phyloP scores from a whole-genome alignment of 2,797 vertebrate species.

The Xiphophorus birchmanni region DNA sequence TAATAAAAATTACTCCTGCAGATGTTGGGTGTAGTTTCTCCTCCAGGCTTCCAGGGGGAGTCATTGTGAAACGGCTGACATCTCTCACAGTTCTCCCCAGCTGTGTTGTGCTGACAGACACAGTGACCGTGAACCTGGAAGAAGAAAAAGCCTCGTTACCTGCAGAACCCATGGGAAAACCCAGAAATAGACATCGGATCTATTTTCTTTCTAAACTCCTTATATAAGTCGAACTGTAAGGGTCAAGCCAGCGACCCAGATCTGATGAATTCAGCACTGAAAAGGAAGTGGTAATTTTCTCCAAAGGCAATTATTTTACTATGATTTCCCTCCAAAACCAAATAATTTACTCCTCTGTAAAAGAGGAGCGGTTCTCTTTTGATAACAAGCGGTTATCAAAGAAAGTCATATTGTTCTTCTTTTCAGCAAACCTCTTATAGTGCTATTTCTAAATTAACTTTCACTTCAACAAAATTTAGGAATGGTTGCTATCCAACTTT shows the following conservation, averaged over 20 bases:
- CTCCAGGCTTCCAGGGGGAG: constrained; percentile 88
- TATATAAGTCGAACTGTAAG: not conserved
- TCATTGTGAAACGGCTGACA: constrained; percentile 90
- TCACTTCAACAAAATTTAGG: too few species aligned
- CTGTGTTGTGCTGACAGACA: constrained; percentile 88
- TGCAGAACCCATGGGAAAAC: not conserved
- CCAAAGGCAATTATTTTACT: too few species aligned
- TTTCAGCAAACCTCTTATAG: too few species aligned
- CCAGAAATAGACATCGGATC: not conserved
- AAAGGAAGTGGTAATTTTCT: not conserved
- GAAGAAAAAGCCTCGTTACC: constrained; percentile 14
- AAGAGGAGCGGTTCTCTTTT: too few species aligned
- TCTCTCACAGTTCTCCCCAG: constrained; percentile 86
- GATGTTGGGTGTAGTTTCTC: constrained; percentile 63
- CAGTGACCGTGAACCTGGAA: constrained; percentile 87
- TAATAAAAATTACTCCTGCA: constrained; percentile 81
- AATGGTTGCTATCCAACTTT: not conserved
- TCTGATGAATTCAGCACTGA: not conserved
- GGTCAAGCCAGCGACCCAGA: not conserved
- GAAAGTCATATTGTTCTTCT: not conserved
- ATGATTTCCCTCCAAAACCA: too few species aligned
- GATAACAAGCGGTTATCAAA: too few species aligned
- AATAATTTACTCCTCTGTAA: too few species aligned
- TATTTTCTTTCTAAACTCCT: not conserved
- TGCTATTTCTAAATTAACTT: too few species aligned